These are phyloP conservation scores for Erannis defoliaria DNA, from an alignment of 2,888 invertebrate genomes.

Conservation along the genomic window DNA sequence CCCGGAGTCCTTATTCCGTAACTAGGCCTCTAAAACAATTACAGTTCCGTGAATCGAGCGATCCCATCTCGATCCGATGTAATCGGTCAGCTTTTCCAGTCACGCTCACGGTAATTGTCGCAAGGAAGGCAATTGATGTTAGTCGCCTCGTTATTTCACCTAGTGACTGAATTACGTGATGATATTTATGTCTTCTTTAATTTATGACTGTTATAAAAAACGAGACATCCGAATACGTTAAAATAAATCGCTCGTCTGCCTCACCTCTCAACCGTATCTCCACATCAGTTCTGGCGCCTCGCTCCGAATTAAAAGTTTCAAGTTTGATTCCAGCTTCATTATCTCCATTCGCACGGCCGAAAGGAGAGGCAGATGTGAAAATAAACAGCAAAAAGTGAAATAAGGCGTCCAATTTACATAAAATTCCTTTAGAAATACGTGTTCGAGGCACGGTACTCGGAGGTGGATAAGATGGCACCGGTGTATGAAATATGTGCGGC, in stretches of 20 bases:
- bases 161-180: slow-evolving; percentile 22
- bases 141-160: slow-evolving; percentile 43
- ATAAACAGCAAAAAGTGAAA: slow-evolving; percentile 60
- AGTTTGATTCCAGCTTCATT: slow-evolving; percentile 47
- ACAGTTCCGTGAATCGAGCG: slow-evolving; percentile 64
- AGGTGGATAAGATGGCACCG: slow-evolving; percentile 39
- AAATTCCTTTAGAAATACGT: slow-evolving; percentile 67
- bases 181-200: slow-evolving; percentile 4
- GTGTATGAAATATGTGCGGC: slow-evolving; percentile 69
- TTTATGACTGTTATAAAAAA: not conserved
- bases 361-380: slow-evolving; percentile 51
- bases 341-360: slow-evolving; percentile 64
- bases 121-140: slow-evolving; percentile 64
- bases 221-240: slow-evolving; percentile 11
- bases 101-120: slow-evolving; percentile 64
- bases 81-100: slow-evolving; percentile 74
- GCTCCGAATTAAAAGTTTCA: slow-evolving; percentile 38
- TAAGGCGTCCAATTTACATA: slow-evolving; percentile 74
- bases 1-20: slow-evolving; percentile 42
- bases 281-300: slow-evolving; percentile 43
- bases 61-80: slow-evolving; percentile 66
- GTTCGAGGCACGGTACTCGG: slow-evolving; percentile 38
- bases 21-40: slow-evolving; percentile 60
- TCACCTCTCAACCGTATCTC: slow-evolving; percentile 33
- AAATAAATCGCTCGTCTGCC: slow-evolving; percentile 29